Evolutionary conservation across 2,113 vertebrate genomes (phyloP), one percentile per base, ranked within the genome.

Genomic region (Smithornis capensis): DNA sequence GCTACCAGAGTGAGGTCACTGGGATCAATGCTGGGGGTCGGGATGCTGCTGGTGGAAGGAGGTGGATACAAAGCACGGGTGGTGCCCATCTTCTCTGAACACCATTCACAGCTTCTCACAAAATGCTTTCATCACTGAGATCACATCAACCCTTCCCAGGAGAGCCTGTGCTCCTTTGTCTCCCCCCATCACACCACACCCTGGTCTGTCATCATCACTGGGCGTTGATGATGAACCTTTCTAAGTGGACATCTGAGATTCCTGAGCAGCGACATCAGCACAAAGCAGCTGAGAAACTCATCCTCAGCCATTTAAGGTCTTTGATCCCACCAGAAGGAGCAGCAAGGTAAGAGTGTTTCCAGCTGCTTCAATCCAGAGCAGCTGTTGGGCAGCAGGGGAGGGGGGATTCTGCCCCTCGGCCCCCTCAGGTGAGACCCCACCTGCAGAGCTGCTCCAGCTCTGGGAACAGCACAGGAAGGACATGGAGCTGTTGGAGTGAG

Each of bases 41-140:
- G 27, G 29, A 71, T n/a, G 4, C 25, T 60, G 17, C 50, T 12
- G 38, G 49, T 56, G 37, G 56, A 74, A 73, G 50, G 17, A 77
- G 70, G 18, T 15, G 31, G 78, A 55, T 4, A 63, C 78, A 76
- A 80, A 35, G 24, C 10, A 49, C 0, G 0, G 15, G 21, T 25
- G 16, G 45, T 35, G 33, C 19, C 53, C 45, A 17, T 56, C 33
- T 77, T n/a, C 40, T 40, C 40, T 25, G 35, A 62, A 81, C 10
- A 52, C 44, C 75, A 42, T 68, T 95, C 56, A 71, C 2, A 0
- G 56, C 42, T 88, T 50, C 85, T 83, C 27, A 55, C 35, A 40
- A 57, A 92, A 78, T 38, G 4, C 88, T 84, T 78, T 53, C 3
- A 1, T 90, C 70, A 71, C 2, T 6, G 55, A 71, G 52, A 85